These are phyloP conservation scores for Anguilla rostrata DNA, from an alignment of 2,113 vertebrate genomes.

Conservation along the genomic window DNA sequence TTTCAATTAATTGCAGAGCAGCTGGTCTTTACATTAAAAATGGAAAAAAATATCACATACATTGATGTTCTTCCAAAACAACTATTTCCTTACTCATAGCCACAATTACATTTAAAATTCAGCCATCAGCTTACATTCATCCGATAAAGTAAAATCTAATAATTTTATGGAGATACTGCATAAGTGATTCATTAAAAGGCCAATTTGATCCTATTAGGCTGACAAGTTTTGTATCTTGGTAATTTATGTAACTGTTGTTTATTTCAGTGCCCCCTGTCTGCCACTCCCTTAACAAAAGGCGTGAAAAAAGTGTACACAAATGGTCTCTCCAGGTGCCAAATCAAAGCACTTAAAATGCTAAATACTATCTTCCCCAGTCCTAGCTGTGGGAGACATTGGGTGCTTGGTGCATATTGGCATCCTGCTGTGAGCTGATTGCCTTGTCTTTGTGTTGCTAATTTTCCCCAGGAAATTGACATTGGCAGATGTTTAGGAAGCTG, in stretches of 20 bases:
- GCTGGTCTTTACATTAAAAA: neutral
- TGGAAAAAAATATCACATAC: neutral
- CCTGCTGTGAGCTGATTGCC: slow-evolving; percentile 15
- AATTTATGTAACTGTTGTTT: neutral
- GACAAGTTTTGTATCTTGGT: neutral
- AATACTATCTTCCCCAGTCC: neutral
- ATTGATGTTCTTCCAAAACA: neutral
- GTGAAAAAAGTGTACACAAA: slow-evolving; percentile 9
- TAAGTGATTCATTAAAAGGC: neutral
- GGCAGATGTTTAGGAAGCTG: neutral
- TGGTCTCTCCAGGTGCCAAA: slow-evolving; percentile 17
- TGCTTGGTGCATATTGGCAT: neutral
- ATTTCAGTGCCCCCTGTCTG: neutral
- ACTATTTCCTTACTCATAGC: neutral
- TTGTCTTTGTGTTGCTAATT: slow-evolving; percentile 27
- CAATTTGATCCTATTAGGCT: neutral
- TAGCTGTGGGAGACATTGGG: neutral
- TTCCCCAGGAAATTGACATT: slow-evolving; percentile 28
- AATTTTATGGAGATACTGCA: neutral
- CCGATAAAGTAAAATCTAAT: neutral
- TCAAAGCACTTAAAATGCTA: slow-evolving; percentile 19
- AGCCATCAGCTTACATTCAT: neutral
- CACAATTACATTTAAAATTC: neutral
- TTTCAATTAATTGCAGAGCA: neutral
- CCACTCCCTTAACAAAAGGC: neutral